Conservation (phyloP, 2,797 vertebrate species). For the Lycodopsis pacificus region DNA sequence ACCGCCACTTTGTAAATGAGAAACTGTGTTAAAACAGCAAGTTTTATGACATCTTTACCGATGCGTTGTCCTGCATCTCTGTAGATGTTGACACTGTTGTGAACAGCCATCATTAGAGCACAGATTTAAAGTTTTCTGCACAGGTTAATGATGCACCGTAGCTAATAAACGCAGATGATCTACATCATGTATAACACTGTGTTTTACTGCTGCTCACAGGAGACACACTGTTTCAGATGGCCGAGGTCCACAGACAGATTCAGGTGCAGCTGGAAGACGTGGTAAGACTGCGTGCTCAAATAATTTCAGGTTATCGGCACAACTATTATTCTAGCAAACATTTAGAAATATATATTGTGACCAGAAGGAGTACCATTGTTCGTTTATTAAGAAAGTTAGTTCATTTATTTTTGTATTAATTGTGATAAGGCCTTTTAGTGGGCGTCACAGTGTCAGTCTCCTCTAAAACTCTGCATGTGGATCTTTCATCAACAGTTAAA, state of each 20-base stretch:
- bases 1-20: conserved; percentile 58
- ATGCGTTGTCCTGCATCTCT: background rate
- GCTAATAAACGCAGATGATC: conserved; percentile 7
- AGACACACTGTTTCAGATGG: conserved; percentile 91
- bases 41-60: conserved; percentile 32
- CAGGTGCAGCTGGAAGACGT: conserved; percentile 90
- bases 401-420: background rate
- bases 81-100: background rate
- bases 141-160: too few relatives aligned
- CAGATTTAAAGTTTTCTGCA: background rate
- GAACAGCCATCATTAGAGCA: background rate
- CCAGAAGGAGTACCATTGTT: background rate
- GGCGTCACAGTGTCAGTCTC: background rate
- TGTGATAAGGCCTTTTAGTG: background rate
- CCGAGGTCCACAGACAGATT: conserved; percentile 91
- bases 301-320: background rate
- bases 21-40: conserved; percentile 43
- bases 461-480: conserved; percentile 3
- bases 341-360: background rate
- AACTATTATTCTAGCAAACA: background rate
- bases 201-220: conserved; percentile 72
- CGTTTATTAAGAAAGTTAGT: background rate
- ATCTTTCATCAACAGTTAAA: conserved; percentile 80
- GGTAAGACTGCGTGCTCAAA: conserved; percentile 74
- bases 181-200: background rate